Conservation (phyloP, 2,888 invertebrate species). For the Dynastes tityus region DNA sequence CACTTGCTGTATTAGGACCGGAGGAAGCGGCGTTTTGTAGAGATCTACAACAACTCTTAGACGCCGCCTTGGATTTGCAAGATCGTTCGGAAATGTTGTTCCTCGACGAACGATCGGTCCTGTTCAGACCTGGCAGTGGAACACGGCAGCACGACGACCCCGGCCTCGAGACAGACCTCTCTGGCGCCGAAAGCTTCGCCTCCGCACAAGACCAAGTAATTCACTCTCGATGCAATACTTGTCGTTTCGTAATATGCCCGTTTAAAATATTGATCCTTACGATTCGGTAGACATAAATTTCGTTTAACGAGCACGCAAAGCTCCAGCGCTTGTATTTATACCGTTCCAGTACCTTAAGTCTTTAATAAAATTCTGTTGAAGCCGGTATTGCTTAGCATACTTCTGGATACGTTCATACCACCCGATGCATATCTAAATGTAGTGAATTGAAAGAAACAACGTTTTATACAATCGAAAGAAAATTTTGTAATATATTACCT, state of each 20-base stretch:
- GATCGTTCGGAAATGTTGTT: slow-evolving; percentile 91
- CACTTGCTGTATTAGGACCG: slow-evolving; percentile 82
- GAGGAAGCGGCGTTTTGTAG: slow-evolving; percentile 90
- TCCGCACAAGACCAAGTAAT: slow-evolving; percentile 92
- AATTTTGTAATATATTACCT: too few relatives aligned
- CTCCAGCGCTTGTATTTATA: too few relatives aligned
- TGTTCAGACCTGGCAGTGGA: slow-evolving; percentile 86
- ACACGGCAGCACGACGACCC: slow-evolving; percentile 72
- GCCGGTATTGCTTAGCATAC: too few relatives aligned
- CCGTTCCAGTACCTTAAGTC: too few relatives aligned
- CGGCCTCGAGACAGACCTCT: slow-evolving; percentile 76
- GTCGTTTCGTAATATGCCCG: slow-evolving; percentile 17
- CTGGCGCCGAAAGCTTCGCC: slow-evolving; percentile 96
- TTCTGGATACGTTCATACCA: too few relatives aligned
- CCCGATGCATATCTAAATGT: too few relatives aligned
- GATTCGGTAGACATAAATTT: slow-evolving; percentile 14
- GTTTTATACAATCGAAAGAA: too few relatives aligned
- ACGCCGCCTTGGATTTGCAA: slow-evolving; percentile 88
- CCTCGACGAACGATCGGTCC: slow-evolving; percentile 89
- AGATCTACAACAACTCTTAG: slow-evolving; percentile 85
- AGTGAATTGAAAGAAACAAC: too few relatives aligned
- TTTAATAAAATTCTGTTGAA: too few relatives aligned
- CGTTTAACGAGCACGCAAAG: slow-evolving; percentile 1
- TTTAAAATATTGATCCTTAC: slow-evolving; percentile 19
- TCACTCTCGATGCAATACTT: slow-evolving; percentile 12